Evolutionary conservation across 2,113 vertebrate genomes (phyloP).

Genomic region (human (Homo sapiens)): GRCh38 chr18:65643501-65644000

Average conservation of each 20-base stretch:
- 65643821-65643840: neutral
- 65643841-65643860: neutral
- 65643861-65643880: neutral
- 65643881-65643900: neutral
- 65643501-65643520: neutral
- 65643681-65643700: neutral
- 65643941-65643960: neutral
- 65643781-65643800: neutral
- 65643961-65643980: neutral
- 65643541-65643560: neutral
- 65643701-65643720: neutral
- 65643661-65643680: neutral
- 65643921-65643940: neutral
- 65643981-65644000: neutral
- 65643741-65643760: neutral
- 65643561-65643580: slow-evolving; percentile 10
- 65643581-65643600: neutral
- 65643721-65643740: neutral
- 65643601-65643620: neutral
- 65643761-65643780: neutral
- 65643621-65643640: neutral
- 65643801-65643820: neutral
- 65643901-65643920: neutral
- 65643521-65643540: neutral
- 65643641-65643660: neutral